Base-by-base conservation (phyloP, 92 coral and sea anemone species). In the Phenganax stokvisi region DNA sequence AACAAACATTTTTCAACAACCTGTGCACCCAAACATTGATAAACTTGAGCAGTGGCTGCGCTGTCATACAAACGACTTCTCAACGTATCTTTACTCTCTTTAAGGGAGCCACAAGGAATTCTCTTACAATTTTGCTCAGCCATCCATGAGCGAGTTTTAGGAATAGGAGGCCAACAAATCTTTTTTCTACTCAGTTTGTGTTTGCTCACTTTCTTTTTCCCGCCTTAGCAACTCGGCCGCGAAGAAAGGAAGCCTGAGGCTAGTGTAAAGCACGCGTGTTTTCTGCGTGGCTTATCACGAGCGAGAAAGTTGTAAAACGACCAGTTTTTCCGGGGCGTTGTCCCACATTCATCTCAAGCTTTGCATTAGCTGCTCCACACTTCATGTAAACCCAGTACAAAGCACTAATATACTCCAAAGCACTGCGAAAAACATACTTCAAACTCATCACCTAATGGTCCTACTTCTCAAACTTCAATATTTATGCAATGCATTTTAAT, bases 1-100 rank as follows among this genome's bases (percentile, higher is more conserved):
- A 30, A 60, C 53, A 51, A 51, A 61, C 30, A 52, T 51, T 53
- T 12, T 65, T 71, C 67, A 56, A 83, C 87, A 74, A 90, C 96
- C 89, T 88, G 91, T 10, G 89, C 57, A 3, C 86, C 66, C 37
- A 67, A 79, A 28, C 89, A 75, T 63, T 87, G 89, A 85, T 87
- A 96, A 84, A 96, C 99, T 63, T 96, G 97, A 0, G 99, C 92
- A 84, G 92, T 90, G 85, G 89, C 97, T 12, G 97, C 96, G 71
- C 81, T 85, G 85, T 96, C 99, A 65, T 96, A 96, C 77, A 96
- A 76, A 55, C 99, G 99, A 67, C 90, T 86, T 85, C 89, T 96
- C 44, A 96, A 84, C 13, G 87, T 51, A 66, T 96, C 97, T 71
- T 85, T 85, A 6, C 93, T 96, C 68, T 92, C 83, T 8, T 78